Percentiles rank a stretch among this genome's conserved stretches.
phyloP scores from a whole-genome alignment of 2,113 vertebrate genomes.

The Xerus inauris region DNA sequence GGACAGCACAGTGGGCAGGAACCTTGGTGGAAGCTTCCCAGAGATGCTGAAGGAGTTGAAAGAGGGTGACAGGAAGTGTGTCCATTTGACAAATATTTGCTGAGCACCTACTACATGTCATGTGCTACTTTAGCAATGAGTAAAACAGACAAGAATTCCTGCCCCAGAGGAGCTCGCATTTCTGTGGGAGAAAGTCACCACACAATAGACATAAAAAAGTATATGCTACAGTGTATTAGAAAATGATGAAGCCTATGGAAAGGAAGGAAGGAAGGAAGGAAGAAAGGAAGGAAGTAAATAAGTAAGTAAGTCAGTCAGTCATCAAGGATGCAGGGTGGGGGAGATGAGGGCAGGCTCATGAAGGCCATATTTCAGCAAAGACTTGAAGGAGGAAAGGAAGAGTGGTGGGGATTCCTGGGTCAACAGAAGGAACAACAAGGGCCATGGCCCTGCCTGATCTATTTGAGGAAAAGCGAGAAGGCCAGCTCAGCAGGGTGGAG shows the following conservation, averaged over 20 bases:
- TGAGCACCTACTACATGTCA: neutral
- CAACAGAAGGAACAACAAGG: neutral
- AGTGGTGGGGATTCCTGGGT: fast-evolving
- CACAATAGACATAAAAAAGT: neutral
- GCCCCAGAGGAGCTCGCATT: neutral
- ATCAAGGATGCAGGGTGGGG: neutral
- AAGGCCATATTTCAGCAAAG: neutral
- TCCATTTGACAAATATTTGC: neutral
- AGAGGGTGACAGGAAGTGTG: too few species aligned
- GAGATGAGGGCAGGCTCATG: fast-evolving
- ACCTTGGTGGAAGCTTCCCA: neutral
- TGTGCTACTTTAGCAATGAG: neutral
- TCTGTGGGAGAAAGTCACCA: neutral
- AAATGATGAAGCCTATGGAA: neutral
- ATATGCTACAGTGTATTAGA: neutral
- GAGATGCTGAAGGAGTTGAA: neutral
- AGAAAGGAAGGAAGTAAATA: too few species aligned
- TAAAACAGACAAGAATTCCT: neutral
- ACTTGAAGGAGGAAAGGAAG: neutral
- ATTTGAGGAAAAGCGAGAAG: neutral
- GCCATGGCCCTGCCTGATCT: neutral
- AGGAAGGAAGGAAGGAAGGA: too few species aligned
- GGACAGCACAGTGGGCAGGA: neutral
- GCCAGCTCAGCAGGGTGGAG: neutral
- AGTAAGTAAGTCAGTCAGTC: too few species aligned